Evolutionary conservation across 2,113 vertebrate genomes (phyloP), one percentile per base, ranked within the genome.

Genomic region (Nesospiza acunhae): DNA sequence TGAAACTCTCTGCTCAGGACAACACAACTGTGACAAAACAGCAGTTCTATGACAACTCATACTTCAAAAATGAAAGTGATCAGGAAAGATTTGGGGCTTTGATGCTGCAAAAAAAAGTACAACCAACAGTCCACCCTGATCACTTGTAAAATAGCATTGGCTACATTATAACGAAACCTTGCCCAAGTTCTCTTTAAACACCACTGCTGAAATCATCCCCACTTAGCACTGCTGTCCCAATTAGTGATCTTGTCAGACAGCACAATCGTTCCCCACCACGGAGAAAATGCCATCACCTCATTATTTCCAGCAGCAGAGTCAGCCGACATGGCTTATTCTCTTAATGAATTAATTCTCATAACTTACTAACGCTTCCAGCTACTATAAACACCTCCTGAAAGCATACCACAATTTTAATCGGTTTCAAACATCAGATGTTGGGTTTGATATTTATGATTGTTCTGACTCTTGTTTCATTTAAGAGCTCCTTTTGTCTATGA

Each of bases 281-380:
- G 6, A 93, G 87, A 85, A 93, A 97, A 41, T 28, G 88, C 85
- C 76, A 79, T 44, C 20, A 0, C 63, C 82, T 97, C 93, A 49
- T 70, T 92, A 91, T 42, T 87, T 91, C 78, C 94, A 90, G 84
- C 95, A 95, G 95, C 78, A 44, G 96, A 96, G 88, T 75, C 89
- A 46, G 73, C 37, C 73, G 60, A 96, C 49, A 39, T 75, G 46
- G 56, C 42, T 81, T 60, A 91, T 73, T 95, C 90, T 93, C 89
- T 75, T 95, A 90, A 95, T 94, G 96, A 95, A 93, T 91, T 88
- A 78, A 90, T 94, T 81, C 83, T 90, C 58, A 42, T 77, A 86
- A 86, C 49, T 90, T 92, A 72, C 49, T 58, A 92, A 93, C 21
- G 67, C 37, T 92, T 84, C 52, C 37, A 86, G 52, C 60, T 77